These are phyloP conservation scores for Xiphophorus maculatus DNA, from an alignment of 2,113 vertebrate genomes.

Conservation along the genomic window DNA sequence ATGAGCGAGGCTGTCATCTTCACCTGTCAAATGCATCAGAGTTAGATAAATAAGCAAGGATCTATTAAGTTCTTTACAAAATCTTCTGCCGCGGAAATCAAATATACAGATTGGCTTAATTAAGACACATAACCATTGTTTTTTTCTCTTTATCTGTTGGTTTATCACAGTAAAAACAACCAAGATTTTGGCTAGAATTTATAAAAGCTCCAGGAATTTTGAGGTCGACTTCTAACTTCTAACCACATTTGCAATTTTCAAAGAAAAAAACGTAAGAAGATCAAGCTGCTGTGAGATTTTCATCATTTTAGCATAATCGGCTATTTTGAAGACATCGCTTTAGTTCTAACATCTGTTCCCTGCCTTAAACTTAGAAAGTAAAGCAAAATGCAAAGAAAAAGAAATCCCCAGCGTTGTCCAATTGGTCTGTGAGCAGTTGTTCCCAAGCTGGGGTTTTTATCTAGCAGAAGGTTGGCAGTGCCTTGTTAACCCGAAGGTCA, in stretches of 20 bases:
- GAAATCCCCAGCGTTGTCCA: constrained; percentile 32
- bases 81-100: background rate
- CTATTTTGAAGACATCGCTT: constrained; percentile 17
- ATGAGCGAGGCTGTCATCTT: constrained; percentile 92
- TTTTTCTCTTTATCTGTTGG: background rate
- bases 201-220: too few relatives aligned
- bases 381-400: constrained; percentile 37
- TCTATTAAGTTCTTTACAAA: constrained; percentile 10
- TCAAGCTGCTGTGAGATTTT: constrained; percentile 13
- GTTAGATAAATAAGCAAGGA: constrained; percentile 18
- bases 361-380: constrained; percentile 52
- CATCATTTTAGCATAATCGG: constrained; percentile 6
- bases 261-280: constrained; percentile 3
- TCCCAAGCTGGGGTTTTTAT: constrained; percentile 32
- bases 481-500: constrained; percentile 38
- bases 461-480: constrained; percentile 5
- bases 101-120: background rate
- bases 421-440: constrained; percentile 63
- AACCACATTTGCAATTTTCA: constrained; percentile 13
- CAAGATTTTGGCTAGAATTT: too few relatives aligned
- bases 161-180: too few relatives aligned
- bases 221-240: too few relatives aligned
- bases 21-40: constrained; percentile 75
- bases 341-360: constrained; percentile 24
- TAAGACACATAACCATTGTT: background rate